These are phyloP conservation scores for Drosophila melanosoma DNA, from an alignment of 2,888 invertebrate genomes.

Conservation along the genomic window DNA sequence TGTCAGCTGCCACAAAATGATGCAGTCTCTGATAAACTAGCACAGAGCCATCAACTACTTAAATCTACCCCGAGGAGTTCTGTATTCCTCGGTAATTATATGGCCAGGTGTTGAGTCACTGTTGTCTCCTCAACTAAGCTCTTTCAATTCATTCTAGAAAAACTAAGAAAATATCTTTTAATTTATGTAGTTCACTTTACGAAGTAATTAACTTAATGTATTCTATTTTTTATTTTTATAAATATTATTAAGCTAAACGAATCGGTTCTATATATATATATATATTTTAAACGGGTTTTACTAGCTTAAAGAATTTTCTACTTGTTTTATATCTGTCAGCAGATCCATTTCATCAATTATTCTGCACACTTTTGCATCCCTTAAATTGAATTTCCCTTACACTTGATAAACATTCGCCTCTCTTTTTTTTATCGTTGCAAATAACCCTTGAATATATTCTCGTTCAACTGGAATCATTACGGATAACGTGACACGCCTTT, in stretches of 20 bases:
- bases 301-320: background rate
- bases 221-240: background rate
- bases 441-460: constrained; percentile 20
- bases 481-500: constrained; percentile 42
- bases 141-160: background rate
- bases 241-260: background rate
- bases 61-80: constrained; percentile 34
- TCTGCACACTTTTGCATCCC: background rate
- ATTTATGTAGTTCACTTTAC: background rate
- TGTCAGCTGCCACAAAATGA: constrained; percentile 71
- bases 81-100: constrained; percentile 39
- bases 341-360: background rate
- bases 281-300: background rate
- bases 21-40: constrained; percentile 48
- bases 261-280: background rate
- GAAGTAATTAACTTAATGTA: background rate
- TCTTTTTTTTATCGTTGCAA: background rate
- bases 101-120: constrained; percentile 33
- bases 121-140: background rate
- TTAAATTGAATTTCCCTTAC: background rate
- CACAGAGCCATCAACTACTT: constrained; percentile 36
- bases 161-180: background rate
- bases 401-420: constrained; percentile 6
- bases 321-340: background rate
- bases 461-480: constrained; percentile 39